Evolutionary conservation across 2,888 invertebrate species (phyloP), one percentile per base, ranked within the genome.

Genomic region (Strigamia transsilvanica): DNA sequence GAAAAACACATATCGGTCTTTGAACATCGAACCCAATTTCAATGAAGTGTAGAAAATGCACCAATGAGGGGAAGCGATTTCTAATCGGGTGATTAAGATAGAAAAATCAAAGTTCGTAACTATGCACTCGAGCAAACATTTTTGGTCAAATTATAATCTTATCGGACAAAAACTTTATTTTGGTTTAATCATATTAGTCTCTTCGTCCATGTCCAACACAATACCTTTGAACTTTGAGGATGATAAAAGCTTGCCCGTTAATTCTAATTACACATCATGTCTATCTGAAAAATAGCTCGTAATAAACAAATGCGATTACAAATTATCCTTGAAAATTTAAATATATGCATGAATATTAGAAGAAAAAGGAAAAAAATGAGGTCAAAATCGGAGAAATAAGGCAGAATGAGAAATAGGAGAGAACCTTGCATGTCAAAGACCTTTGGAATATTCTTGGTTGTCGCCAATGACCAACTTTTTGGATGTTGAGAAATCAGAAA

Each of bases 41-140:
- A 51, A 13, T 51, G 18, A 18, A 18, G 18, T 51, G 2, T 56
- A 18, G 21, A 2, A 21, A 56, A 18, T 46, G 18, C n/a, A 18
- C 56, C 56, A 56, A 56, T 56, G 56, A 7, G 56, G n/a, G n/a
- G 21, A 56, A 56, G 56, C 56, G 3, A 18, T 56, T 56, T 56
- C 56, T 56, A 56, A 56, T 56, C 56, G 56, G 2, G 4, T 21
- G 18, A 56, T 56, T 56, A 56, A 9, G 56, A 56, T 56, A 56
- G n/a, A 56, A 56, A 56, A 56, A 56, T 56, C 56, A 56, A 56
- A 56, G 56, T 56, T 56, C 56, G 56, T 56, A 56, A 56, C 56
- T 56, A 56, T 56, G 56, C 56, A 56, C 56, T 56, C 56, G 56
- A 56, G 18, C 56, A 56, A 56, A 56, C 56, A 56, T 56, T 56